Base-by-base conservation (phyloP, 23 tunicate genomes). In the Pegea sp. region DNA sequence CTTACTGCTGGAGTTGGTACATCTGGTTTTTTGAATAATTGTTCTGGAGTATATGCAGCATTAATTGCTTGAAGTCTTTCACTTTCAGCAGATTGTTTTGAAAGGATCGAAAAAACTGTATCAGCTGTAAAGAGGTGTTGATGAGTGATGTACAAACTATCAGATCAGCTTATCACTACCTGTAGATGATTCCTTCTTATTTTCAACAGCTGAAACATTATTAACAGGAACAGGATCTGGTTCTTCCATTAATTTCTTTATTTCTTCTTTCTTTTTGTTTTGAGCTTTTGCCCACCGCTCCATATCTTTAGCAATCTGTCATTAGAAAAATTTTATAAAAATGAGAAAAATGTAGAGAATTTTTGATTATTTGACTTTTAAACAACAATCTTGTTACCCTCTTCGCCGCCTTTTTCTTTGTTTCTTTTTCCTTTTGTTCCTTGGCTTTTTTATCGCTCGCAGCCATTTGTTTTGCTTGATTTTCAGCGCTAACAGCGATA, bases 251-350 rank as follows among this genome's bases (percentile, higher is more conserved):
- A 68, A 27, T 19, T 32, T 62, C 46, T 74, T 84, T 1, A 56
- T 38, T 49, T 84, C 84, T 52, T 84, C 95, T 42, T 84, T 84
- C 59, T 84, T 74, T 53, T 84, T 84, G 56, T 84, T 84, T 44
- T 84, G 95, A 1, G 95, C 95, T 52, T 84, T 84, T 3, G 95
- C 95, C 95, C 95, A 84, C 42, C 95, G 52, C 38, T 67, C 95
- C 95, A 84, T 84, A 58, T 84, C 95, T 52, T 84, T 84, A 7
- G 95, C 95, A 42, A 84, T 68, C 92, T 79, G 46, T 38, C 46
- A 38, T 38, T 8, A 38, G 16, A 38, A 38, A 8, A 38, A 38
- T 38, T 8, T 8, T 38, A 8, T 38, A 38, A 38, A 38, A 38
- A 38, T 38, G 11, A 38, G 16, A 8, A 38, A 11, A 38, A 8